Conservation (phyloP, 2,113 vertebrate genomes). For the Cyanocitta stelleri region DNA sequence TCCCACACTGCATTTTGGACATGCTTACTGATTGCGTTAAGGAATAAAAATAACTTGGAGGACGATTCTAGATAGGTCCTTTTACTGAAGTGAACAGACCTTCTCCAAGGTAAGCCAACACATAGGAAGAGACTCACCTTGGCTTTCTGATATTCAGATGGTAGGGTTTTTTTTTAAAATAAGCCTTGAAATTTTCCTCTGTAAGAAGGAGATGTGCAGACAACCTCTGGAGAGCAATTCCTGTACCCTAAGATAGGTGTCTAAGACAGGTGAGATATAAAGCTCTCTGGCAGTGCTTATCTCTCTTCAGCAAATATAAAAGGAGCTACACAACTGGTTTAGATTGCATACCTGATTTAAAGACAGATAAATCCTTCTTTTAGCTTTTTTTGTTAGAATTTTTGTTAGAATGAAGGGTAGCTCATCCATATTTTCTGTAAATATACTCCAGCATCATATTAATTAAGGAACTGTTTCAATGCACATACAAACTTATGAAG, state of each 20-base stretch:
- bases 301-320: neutral
- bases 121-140: neutral
- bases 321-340: neutral
- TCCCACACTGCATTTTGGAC: neutral
- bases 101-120: neutral
- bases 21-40: neutral
- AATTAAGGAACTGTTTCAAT: neutral
- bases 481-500: accelerated
- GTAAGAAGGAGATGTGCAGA: neutral
- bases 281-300: neutral
- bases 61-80: neutral
- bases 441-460: neutral
- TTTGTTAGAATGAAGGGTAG: neutral
- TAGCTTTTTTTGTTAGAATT: neutral
- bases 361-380: neutral
- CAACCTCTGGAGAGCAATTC: neutral
- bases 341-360: neutral
- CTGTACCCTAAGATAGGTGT: neutral
- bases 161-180: neutral
- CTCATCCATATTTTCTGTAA: neutral
- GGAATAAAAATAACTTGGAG: neutral
- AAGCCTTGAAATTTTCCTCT: neutral
- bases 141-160: neutral
- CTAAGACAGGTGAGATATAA: neutral
- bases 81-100: neutral